Base-by-base conservation (phyloP, 2,888 invertebrate species). In the Hyalella azteca region DNA sequence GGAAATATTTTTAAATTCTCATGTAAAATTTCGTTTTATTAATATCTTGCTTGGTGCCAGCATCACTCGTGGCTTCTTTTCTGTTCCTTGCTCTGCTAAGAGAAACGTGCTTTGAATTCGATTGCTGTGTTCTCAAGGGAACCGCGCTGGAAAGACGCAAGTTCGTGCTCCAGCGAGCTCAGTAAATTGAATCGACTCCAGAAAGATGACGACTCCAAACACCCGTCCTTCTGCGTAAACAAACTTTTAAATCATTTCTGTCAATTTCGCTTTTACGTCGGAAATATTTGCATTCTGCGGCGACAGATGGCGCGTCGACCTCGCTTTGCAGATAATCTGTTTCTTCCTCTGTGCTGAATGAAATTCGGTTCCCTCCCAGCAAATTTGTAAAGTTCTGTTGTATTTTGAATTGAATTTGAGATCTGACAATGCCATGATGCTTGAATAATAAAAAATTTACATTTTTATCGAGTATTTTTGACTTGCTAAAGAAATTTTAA, bases 121-220 rank as follows among this genome's bases (percentile, higher is more conserved):
- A 66, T 66, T 66, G 66, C 29, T 39, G 32, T 39, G 66, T 15
- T 7, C 36, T 66, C 29, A 7, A n/a, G 19, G 66, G 66, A 36
- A 45, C 45, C 45, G n/a, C 45, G 45, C 45, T 15, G 45, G 66
- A 66, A 66, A 66, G 66, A 66, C 66, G 32, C 66, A 36, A 66
- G 66, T 36, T 66, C 66, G 36, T 36, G 66, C 66, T 66, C 3
- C 36, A 36, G 36, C 36, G 29, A 66, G 36, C 66, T 66, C 66
- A 36, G 66, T 66, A 66, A 66, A 66, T 66, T 66, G 66, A 66
- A 36, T 66, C 66, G 36, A 32, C 66, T 66, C 66, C 66, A 66
- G 66, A 66, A 66, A 66, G 66, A 66, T 66, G 66, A 66, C 66
- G 66, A 66, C 66, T 66, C 36, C 66, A 66, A 66, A 66, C 66